Base-by-base conservation (phyloP, 2,797 vertebrate genomes). In the Scolopax rusticola region DNA sequence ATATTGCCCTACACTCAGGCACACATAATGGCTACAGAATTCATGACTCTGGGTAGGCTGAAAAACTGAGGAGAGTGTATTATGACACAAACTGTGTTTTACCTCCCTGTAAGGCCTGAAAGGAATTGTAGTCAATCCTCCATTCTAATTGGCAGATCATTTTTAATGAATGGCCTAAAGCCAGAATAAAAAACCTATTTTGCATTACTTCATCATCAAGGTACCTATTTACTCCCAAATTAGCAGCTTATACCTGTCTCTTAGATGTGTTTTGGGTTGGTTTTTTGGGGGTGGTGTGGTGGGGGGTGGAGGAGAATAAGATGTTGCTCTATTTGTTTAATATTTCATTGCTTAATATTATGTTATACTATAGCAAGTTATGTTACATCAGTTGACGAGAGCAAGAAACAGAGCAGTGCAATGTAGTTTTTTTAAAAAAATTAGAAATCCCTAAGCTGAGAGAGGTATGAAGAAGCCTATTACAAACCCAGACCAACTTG, bases 81-180 rank as follows among this genome's bases (percentile, higher is more conserved):
- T 95, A 43, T 8, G 28, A 92, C 92, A 97, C 67, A 95, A 97
- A 96, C 75, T 94, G 84, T 78, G 85, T 82, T 98, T 97, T 97
- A 80, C 87, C 88, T 87, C 84, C 95, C 80, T 93, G 65, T 95
- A 93, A 96, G 73, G 69, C 94, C 84, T 96, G 86, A 95, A 92
- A 97, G 91, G 90, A 96, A 89, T 79, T 86, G 86, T 73, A 92
- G 85, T 92, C 85, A 91, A 93, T 96, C 84, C 88, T 93, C 69
- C 48, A 80, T 92, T 97, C 94, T 95, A 97, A 94, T 67, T 77
- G 83, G 77, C 91, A 96, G 85, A 97, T 96, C 91, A 92, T 82
- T 98, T 97, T 97, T 97, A 97, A 97, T 94, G 87, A 96, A 97
- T 89, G 84, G 84, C 74, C 87, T 93, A 79, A 91, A 97, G 54